Evolutionary conservation across 2,797 vertebrate genomes (phyloP), one percentile per base, ranked within the genome.

Genomic region (Nannoperca australis): DNA sequence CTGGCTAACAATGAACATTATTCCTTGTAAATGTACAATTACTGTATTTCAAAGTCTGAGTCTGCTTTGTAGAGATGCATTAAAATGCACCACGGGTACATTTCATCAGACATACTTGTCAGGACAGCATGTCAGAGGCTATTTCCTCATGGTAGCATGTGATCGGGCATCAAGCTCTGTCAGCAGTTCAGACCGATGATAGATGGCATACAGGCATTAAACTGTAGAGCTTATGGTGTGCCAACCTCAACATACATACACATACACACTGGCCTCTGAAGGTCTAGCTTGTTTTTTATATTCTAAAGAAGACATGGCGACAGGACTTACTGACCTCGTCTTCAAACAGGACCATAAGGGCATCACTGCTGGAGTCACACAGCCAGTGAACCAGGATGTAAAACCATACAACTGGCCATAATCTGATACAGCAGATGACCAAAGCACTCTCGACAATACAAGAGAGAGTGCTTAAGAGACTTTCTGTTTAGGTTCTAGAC

Each of bases 31-130:
- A 61, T 1, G 13, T 34, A n/a, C 24, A 59, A 13, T 3, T 1
- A 2, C 12, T 51, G 18, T 40, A 50, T 58, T 79, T 42, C 1
- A 11, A 50, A n/a, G 11, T 24, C 27, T 34, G 7, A 50, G 1
- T 27, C 24, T 55, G 58, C 47, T 65, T 40, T 44, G 71, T 13
- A 14, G 61, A 70, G 74, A 78, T 42, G 78, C 65, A 77, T 82
- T 82, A 74, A 78, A 84, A 88, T 83, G 75, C 89, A 84, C 78
- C 72, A 18, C 42, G 66, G 81, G 61, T 84, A 77, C 78, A 87
- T 87, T 91, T 87, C 87, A 87, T 88, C 84, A 89, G 71, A 83
- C 77, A 81, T 32, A 81, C 81, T 80, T 81, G 82, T 88, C 85
- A 86, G 82, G 88, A 73, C 83, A 85, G 66, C 84, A 60, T 84